Conservation (phyloP, 2,113 vertebrate genomes). For the Uria aalge region DNA sequence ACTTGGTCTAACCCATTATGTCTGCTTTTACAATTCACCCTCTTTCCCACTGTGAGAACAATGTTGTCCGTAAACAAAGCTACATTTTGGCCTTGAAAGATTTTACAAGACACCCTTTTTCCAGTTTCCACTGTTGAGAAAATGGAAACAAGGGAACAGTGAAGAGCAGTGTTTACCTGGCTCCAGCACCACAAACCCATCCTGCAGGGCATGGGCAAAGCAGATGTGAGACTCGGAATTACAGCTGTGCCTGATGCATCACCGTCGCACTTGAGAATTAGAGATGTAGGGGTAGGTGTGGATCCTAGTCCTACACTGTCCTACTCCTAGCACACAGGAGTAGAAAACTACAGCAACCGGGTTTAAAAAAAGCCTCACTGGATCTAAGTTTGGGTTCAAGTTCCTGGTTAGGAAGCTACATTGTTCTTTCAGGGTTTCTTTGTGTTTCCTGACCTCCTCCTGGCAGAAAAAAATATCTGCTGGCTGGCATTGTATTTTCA, state of each 20-base stretch:
- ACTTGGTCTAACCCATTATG: not conserved
- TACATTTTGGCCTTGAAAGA: not conserved
- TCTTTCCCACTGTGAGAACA: not conserved
- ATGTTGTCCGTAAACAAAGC: not conserved
- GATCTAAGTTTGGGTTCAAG: not conserved
- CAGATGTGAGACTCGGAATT: not conserved
- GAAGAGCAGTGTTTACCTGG: not conserved
- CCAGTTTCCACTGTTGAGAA: not conserved
- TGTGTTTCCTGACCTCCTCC: not conserved
- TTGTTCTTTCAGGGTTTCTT: not conserved
- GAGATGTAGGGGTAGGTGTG: not conserved
- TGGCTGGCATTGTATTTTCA: not conserved
- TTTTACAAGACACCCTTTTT: not conserved
- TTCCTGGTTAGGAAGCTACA: not conserved
- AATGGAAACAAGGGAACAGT: not conserved
- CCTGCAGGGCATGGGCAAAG: not conserved
- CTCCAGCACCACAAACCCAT: not conserved
- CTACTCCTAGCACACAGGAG: not conserved
- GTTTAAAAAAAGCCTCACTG: not conserved
- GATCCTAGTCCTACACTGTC: not conserved
- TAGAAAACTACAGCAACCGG: not conserved
- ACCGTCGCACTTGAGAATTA: not conserved
- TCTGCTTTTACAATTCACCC: not conserved
- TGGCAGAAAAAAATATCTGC: not conserved
- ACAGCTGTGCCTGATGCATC: not conserved